Evolutionary conservation across 2,113 vertebrate genomes (phyloP).

Genomic region (Zosterops pallidus): DNA sequence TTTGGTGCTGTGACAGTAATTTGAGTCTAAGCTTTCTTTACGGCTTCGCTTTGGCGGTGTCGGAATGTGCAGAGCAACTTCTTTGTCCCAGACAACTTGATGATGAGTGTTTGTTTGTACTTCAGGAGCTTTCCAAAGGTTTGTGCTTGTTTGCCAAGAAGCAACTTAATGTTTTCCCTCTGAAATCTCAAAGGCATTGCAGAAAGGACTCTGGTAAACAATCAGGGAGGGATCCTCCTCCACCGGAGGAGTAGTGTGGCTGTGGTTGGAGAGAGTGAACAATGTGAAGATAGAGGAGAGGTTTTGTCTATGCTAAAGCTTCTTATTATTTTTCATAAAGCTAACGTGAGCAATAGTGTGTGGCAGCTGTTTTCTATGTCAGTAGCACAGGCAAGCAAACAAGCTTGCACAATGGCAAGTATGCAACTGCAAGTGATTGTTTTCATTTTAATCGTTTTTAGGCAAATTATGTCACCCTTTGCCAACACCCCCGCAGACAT

Average conservation of each 20-base stretch:
- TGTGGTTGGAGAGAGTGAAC: not conserved
- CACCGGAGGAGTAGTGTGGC: not conserved
- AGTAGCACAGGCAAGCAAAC: not conserved
- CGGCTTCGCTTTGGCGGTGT: not conserved
- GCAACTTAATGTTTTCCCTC: not conserved
- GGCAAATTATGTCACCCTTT: not conserved
- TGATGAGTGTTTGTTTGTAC: not conserved
- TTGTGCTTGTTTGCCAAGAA: not conserved
- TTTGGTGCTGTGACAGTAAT: not conserved
- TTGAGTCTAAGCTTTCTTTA: constrained; percentile 2
- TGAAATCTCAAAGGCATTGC: not conserved
- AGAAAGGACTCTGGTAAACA: not conserved
- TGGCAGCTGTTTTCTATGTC: not conserved
- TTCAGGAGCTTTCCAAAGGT: not conserved
- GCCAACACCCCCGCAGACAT: not conserved
- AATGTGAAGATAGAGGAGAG: not conserved
- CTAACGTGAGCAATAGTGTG: not conserved
- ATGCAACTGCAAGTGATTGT: not conserved
- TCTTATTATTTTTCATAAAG: not conserved
- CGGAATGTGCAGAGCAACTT: not conserved
- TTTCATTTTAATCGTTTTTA: not conserved
- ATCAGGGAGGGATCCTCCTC: not conserved
- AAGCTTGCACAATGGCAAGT: not conserved
- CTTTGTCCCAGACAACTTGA: not conserved
- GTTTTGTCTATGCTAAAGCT: not conserved